Evolutionary conservation across 1,140 invertebrate genomes (phyloP).

Genomic region (Drosophila pachea): DNA sequence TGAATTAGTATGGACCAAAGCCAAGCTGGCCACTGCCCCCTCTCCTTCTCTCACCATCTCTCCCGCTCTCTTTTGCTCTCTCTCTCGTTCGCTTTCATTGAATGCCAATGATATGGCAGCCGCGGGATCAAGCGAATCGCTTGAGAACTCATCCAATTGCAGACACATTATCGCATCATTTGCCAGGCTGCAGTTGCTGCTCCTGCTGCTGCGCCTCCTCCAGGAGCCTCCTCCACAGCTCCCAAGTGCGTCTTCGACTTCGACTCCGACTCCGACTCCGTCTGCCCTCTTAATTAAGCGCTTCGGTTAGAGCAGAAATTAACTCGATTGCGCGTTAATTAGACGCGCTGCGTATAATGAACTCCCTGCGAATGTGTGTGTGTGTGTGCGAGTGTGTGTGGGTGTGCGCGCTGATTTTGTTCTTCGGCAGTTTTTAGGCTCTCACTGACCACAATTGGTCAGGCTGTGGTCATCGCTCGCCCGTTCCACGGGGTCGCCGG

Average conservation of each 20-base stretch:
- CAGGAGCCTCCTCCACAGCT: background rate
- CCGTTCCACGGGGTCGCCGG: constrained; percentile 12
- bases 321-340: constrained; percentile 76
- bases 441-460: constrained; percentile 12
- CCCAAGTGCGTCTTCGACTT: background rate
- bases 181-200: constrained; percentile 28
- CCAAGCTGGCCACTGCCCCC: background rate
- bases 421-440: constrained; percentile 18
- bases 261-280: constrained; percentile 30
- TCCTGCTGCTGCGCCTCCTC: constrained; percentile 3
- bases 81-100: constrained; percentile 33
- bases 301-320: constrained; percentile 71
- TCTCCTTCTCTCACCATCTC: background rate
- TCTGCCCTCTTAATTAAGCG: constrained; percentile 72
- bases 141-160: constrained; percentile 51
- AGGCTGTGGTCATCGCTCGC: constrained; percentile 1
- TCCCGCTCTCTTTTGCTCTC: background rate
- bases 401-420: constrained; percentile 48
- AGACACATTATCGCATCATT: constrained; percentile 73
- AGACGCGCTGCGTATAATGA: constrained; percentile 69
- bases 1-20: constrained; percentile 63
- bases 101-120: constrained; percentile 47
- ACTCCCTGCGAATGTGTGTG: constrained; percentile 36
- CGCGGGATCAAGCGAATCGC: constrained; percentile 30
- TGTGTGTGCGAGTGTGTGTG: background rate